Conservation (phyloP, 2,888 invertebrate genomes). For the Alcis repandata region DNA sequence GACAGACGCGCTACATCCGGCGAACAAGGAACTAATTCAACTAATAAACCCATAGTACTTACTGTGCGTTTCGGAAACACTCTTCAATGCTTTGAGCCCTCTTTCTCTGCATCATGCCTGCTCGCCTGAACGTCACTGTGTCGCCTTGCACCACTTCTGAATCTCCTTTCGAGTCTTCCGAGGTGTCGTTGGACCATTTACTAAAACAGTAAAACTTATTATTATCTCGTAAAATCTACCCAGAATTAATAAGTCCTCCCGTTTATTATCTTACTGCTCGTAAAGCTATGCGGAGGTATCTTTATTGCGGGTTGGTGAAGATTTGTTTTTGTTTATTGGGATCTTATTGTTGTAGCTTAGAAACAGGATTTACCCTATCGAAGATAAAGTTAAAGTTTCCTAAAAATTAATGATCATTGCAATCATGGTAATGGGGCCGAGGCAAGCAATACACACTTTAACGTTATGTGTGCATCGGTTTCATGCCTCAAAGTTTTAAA, state of each 20-base stretch:
- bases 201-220: conserved; percentile 47
- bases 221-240: conserved; percentile 18
- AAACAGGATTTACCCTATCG: too few relatives aligned
- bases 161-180: conserved; percentile 33
- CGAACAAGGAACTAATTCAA: too few relatives aligned
- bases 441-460: too few relatives aligned
- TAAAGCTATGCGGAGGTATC: conserved; percentile 23
- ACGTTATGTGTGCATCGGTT: too few relatives aligned
- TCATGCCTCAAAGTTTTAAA: too few relatives aligned
- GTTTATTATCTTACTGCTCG: conserved; percentile 28
- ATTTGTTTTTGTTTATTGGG: conserved; percentile 16
- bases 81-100: conserved; percentile 59
- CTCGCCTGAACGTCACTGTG: conserved; percentile 58
- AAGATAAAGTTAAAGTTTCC: too few relatives aligned
- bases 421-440: too few relatives aligned
- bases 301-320: conserved; percentile 31
- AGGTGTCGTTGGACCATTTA: conserved; percentile 55
- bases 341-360: not conserved
- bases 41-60: conserved; percentile 34
- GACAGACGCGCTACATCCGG: too few relatives aligned
- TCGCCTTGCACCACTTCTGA: conserved; percentile 50
- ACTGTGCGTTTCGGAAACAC: conserved; percentile 54
- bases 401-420: too few relatives aligned
- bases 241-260: conserved; percentile 27
- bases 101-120: conserved; percentile 50